Percentiles rank a stretch among this genome's conserved stretches.
phyloP scores from a whole-genome alignment of 2,113 vertebrate genomes.

The Myrmecophaga tridactyla region DNA sequence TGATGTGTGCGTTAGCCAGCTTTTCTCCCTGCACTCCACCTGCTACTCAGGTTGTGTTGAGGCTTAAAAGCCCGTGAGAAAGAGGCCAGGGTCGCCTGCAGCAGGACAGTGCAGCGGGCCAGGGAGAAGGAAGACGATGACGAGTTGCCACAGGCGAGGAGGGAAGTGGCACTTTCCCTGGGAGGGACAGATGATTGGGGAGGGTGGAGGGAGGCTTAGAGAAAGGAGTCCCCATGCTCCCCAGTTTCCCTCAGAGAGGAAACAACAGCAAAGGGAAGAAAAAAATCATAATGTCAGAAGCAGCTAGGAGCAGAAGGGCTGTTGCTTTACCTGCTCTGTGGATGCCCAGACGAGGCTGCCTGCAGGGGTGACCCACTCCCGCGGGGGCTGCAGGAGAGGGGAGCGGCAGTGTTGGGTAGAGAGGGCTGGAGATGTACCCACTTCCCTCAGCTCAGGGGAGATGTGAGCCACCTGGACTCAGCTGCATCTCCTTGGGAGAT shows the following conservation, averaged over 20 bases:
- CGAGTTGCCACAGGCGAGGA: background rate
- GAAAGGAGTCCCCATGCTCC: background rate
- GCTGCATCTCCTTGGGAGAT: no score
- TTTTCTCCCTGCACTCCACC: no score
- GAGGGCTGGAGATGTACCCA: background rate
- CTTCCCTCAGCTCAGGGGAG: background rate
- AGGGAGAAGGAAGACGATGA: background rate
- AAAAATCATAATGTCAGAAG: background rate
- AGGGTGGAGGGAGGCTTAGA: background rate
- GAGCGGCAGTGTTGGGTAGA: background rate
- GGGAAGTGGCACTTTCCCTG: background rate
- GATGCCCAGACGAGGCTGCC: background rate
- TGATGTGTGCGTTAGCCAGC: no score
- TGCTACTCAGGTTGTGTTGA: background rate
- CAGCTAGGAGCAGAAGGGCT: background rate
- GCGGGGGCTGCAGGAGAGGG: background rate
- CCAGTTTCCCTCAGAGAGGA: background rate
- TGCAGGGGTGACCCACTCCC: background rate
- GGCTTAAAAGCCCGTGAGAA: background rate
- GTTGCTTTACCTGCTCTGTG: background rate
- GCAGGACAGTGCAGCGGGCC: background rate
- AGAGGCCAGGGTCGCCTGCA: background rate
- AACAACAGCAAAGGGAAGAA: background rate
- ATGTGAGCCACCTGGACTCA: no score
- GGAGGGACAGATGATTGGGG: no score